Evolutionary conservation across 2,113 vertebrate species (phyloP).

Genomic region (Sigmodon hispidus): DNA sequence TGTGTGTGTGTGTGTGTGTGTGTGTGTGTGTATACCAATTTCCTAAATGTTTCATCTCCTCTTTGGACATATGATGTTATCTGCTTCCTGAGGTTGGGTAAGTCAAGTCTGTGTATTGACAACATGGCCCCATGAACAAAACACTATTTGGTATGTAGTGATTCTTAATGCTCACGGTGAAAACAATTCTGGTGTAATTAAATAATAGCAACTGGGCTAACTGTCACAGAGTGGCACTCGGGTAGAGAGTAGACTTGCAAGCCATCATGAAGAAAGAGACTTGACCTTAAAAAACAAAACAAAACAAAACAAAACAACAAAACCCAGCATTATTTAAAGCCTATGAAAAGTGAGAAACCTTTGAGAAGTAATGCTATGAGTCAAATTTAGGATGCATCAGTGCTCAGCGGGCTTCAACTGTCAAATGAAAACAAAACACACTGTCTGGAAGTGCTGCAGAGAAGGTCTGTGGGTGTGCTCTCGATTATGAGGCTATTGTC

Average conservation of each 20-base stretch:
- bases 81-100: neutral
- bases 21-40: too few species aligned
- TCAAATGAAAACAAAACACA: neutral
- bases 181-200: neutral
- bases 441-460: neutral
- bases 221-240: neutral
- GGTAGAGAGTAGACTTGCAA: neutral
- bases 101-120: neutral
- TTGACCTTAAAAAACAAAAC: neutral
- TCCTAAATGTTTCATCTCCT: neutral
- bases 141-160: neutral
- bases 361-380: neutral
- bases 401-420: constrained; percentile 1
- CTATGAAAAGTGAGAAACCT: neutral
- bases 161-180: neutral
- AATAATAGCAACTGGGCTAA: neutral
- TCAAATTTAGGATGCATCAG: neutral
- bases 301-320: neutral
- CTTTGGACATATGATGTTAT: neutral
- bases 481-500: constrained; percentile 6
- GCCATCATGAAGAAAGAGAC: neutral
- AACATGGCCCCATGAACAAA: neutral
- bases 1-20: too few species aligned
- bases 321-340: neutral
- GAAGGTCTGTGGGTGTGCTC: constrained; percentile 46